Evolutionary conservation across 2,797 vertebrate genomes (phyloP), one percentile per base, ranked within the genome.

Genomic region (Notoglanidium macrostoma): DNA sequence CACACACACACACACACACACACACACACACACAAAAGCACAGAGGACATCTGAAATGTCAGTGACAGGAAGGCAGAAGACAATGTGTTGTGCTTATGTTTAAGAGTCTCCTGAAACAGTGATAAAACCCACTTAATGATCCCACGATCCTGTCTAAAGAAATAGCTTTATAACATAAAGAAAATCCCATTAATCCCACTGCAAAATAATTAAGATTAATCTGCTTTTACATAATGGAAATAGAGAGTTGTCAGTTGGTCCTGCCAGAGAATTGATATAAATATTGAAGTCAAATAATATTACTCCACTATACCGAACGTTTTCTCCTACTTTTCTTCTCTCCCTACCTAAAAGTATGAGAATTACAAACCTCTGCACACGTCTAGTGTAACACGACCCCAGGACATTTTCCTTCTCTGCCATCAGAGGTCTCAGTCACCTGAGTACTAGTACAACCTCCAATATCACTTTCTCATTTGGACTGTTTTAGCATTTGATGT

Each of bases 11-110:
- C 73, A 84, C 73, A 84, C 63, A 70, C 32, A 46, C 23, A 70
- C 23, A 44, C 35, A 49, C 70, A 32, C n/a, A 49, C 46, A 49
- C 46, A 49, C 46, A 49, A 68, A 40, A 78, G 57, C 40, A 32
- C 77, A 87, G 29, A 87, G 55, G 67, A 63, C 86, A 87, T 84
- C 59, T 40, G 29, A 83, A 59, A 74, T 40, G 68, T 54, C 78
- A 67, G 68, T 65, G 40, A 73, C 29, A 61, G 40, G 32, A 83
- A 51, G 7, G 55, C 59, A 83, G 9, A 15, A 14, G 17, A 51
- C 14, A 68, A 32, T 67, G 76, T 67, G 51, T 72, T 72, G 26
- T 61, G 51, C 8, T 77, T 10, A 54, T 55, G n/a, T 77, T 77
- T 54, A 54, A 46, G 19, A 72, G 44, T 72, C 14, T 9, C n/a